Percentiles rank a stretch among this genome's conserved stretches.
phyloP scores from a whole-genome alignment of 2,888 invertebrate species.

The Napeogenes inachia region DNA sequence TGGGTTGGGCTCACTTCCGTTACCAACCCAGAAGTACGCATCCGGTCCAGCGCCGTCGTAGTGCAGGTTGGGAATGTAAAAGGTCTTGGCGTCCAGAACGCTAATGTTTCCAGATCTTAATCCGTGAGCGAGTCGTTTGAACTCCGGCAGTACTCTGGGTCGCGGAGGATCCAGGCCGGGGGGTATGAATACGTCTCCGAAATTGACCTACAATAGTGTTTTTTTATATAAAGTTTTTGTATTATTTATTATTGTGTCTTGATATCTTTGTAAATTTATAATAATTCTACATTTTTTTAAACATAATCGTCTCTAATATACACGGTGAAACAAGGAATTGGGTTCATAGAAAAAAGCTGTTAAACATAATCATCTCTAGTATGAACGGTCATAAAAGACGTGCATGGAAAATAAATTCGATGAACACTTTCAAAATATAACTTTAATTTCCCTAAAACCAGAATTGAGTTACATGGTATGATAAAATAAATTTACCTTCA shows the following conservation, averaged over 20 bases:
- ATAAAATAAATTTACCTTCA: no score
- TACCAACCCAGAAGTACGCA: constrained; percentile 97
- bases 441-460: no score
- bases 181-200: constrained; percentile 91
- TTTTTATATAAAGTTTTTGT: background rate
- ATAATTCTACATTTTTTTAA: no score
- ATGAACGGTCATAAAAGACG: no score
- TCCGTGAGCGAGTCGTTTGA: constrained; percentile 91
- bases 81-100: constrained; percentile 92
- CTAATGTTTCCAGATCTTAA: constrained; percentile 94
- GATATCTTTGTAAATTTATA: no score
- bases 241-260: background rate
- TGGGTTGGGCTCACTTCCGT: constrained; percentile 86
- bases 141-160: constrained; percentile 88
- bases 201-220: constrained; percentile 83
- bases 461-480: no score
- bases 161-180: constrained; percentile 86
- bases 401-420: no score
- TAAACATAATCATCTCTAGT: no score
- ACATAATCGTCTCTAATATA: no score
- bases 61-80: constrained; percentile 93
- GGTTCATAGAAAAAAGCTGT: no score
- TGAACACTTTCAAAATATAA: no score
- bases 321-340: no score
- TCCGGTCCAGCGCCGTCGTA: constrained; percentile 95